Evolutionary conservation across 2,888 invertebrate species (phyloP).

Genomic region (Agrenia bidenticulata): DNA sequence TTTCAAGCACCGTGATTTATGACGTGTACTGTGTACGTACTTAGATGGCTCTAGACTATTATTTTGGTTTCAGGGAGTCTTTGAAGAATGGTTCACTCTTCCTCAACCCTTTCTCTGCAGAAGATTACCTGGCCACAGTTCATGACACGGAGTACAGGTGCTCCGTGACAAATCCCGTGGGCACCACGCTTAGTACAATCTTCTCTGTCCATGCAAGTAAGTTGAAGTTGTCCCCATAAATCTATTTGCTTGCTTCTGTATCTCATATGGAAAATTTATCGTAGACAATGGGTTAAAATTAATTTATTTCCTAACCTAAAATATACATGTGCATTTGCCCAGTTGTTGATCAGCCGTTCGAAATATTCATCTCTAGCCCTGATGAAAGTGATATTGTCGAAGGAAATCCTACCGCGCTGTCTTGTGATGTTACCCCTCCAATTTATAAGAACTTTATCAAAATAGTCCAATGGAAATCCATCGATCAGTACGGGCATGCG

Average conservation of each 20-base stretch:
- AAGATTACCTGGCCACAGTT: conserved; percentile 43
- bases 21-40: neutral
- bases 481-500: conserved; percentile 50
- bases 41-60: no score
- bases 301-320: no score
- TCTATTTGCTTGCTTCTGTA: neutral
- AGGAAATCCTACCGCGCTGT: conserved; percentile 40
- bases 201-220: conserved; percentile 46
- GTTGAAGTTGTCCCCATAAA: conserved; percentile 12
- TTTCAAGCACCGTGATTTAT: no score
- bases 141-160: conserved; percentile 45
- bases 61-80: conserved; percentile 35
- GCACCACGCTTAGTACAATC: conserved; percentile 43
- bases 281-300: no score
- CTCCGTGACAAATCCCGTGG: conserved; percentile 44
- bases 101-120: conserved; percentile 40
- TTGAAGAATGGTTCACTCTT: conserved; percentile 42
- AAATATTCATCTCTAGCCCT: conserved; percentile 33
- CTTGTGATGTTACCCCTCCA: conserved; percentile 43
- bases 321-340: conserved; percentile 6
- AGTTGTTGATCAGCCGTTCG: conserved; percentile 47
- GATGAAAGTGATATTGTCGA: conserved; percentile 36
- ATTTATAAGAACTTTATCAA: conserved; percentile 39
- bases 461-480: conserved; percentile 44
- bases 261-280: no score